phyloP scores from a whole-genome alignment of 2,888 invertebrate species.

The Physocephala rufipes region DNA sequence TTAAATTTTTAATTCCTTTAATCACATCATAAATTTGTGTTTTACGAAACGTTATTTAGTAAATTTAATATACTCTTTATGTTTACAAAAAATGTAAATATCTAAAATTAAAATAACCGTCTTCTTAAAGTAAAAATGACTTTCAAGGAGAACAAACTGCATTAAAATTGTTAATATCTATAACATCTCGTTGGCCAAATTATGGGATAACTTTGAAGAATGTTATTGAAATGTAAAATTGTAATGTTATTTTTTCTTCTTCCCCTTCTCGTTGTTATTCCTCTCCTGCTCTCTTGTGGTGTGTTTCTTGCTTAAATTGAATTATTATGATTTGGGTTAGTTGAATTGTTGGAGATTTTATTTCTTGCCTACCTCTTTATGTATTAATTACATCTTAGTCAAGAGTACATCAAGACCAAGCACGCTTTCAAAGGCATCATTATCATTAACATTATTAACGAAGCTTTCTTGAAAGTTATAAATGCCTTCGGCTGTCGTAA shows the following conservation, averaged over 20 bases:
- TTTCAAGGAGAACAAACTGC: conserved; percentile 17
- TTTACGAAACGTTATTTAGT: too few species aligned
- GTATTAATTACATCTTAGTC: conserved; percentile 12
- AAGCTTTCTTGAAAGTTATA: not conserved
- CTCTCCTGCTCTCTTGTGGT: not conserved
- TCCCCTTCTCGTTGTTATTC: not conserved
- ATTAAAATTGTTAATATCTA: too few species aligned
- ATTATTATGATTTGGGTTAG: not conserved
- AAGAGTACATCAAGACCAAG: not conserved
- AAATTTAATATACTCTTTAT: too few species aligned
- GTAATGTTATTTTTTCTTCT: not conserved
- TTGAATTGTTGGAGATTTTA: not conserved
- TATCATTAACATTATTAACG: too few species aligned
- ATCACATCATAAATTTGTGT: too few species aligned
- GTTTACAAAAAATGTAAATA: too few species aligned
- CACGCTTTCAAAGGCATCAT: not conserved
- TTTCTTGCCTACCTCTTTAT: not conserved
- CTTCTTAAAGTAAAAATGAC: not conserved
- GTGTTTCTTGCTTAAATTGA: not conserved
- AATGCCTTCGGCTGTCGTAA: not conserved
- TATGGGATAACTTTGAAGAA: too few species aligned
- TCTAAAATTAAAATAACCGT: too few species aligned
- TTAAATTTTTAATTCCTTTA: too few species aligned
- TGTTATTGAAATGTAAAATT: too few species aligned
- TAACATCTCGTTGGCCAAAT: too few species aligned